phyloP scores from a whole-genome alignment of 2,888 invertebrate species.

The Stenodera caucasica region DNA sequence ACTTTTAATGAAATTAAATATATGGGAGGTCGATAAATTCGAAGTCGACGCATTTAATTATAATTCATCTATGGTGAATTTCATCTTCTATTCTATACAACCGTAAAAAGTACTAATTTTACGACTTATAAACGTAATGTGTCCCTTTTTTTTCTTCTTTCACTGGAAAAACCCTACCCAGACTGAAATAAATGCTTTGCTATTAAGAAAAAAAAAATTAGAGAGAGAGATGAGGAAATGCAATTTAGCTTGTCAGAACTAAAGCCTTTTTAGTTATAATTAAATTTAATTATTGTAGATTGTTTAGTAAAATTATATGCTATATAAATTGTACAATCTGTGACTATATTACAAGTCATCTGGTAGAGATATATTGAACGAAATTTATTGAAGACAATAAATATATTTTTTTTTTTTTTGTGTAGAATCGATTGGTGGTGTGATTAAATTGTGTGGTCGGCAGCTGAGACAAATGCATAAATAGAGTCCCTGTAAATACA shows the following conservation, averaged over 20 bases:
- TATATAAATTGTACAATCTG: not conserved
- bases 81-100: constrained; percentile 30
- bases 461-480: constrained; percentile 37
- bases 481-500: constrained; percentile 36
- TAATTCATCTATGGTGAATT: constrained; percentile 26
- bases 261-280: constrained; percentile 39
- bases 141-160: constrained; percentile 11
- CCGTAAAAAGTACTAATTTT: constrained; percentile 33
- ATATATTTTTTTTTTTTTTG: not conserved
- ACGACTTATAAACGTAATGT: constrained; percentile 35
- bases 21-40: constrained; percentile 16
- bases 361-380: not conserved
- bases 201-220: constrained; percentile 22
- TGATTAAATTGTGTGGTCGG: constrained; percentile 6
- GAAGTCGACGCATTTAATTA: constrained; percentile 18
- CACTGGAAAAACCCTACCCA: constrained; percentile 13
- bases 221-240: not conserved
- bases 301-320: constrained; percentile 40
- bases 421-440: constrained; percentile 7
- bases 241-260: constrained; percentile 21
- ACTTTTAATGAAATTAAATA: constrained; percentile 20
- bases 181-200: constrained; percentile 19
- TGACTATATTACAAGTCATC: not conserved
- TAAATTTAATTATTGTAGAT: constrained; percentile 48
- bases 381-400: not conserved